These are phyloP conservation scores for Tethya wilhelma DNA, from an alignment of 37 sponge, comb jelly and placozoan genomes.

Conservation along the genomic window DNA sequence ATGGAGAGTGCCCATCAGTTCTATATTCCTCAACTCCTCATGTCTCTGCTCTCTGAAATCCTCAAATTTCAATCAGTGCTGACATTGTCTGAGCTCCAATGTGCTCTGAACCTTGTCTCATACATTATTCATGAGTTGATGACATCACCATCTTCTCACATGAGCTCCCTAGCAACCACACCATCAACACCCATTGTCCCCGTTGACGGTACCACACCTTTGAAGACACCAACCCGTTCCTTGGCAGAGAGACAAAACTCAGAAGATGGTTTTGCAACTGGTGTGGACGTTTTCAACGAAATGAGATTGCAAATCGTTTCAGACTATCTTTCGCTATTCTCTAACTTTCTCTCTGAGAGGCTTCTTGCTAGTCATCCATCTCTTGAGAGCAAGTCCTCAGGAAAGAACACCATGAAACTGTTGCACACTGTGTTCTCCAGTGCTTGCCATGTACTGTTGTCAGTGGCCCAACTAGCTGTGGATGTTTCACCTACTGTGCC, in stretches of 20 bases:
- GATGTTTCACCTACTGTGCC: too few species aligned
- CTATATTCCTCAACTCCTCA: not conserved
- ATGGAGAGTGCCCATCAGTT: slow-evolving; percentile 8
- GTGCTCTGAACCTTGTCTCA: too few species aligned
- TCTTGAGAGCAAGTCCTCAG: not conserved
- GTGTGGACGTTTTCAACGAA: too few species aligned
- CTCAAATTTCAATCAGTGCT: not conserved
- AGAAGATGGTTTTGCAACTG: not conserved
- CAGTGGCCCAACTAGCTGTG: not conserved
- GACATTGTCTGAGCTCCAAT: too few species aligned
- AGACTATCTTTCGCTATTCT: slow-evolving; percentile 15
- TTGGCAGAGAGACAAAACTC: not conserved
- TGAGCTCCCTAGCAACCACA: slow-evolving; percentile 10
- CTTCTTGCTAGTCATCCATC: not conserved
- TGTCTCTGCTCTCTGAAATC: not conserved
- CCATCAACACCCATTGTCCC: slow-evolving; percentile 3
- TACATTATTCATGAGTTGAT: slow-evolving; percentile 16
- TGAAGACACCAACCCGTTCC: not conserved
- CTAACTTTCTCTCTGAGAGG: not conserved
- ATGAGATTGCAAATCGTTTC: not conserved
- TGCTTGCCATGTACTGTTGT: slow-evolving; percentile 18
- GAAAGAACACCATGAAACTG: not conserved
- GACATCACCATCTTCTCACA: slow-evolving; percentile 10
- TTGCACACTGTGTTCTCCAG: not conserved
- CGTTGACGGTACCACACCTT: not conserved